Base-by-base conservation (phyloP, 1,140 invertebrate genomes). In the Zophobas atratus region DNA sequence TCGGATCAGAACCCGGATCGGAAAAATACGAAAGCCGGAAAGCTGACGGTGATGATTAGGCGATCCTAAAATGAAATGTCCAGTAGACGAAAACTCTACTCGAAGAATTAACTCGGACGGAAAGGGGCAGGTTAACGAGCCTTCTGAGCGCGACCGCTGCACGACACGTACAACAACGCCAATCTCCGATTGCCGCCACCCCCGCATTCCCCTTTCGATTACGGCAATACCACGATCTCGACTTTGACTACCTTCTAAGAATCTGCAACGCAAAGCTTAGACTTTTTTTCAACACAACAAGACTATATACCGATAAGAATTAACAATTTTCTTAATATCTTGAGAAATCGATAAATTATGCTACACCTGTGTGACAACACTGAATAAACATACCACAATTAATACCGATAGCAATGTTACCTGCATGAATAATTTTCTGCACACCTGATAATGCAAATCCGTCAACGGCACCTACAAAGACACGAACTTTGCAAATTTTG, bases 31-130 rank as follows among this genome's bases (percentile, higher is more conserved):
- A 75, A 55, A 75, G 43, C 39, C 38, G 72, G 72, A 57, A 60
- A 57, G 79, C 70, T 77, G 72, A 60, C 77, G 76, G 77, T 75
- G 74, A 80, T 78, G 77, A 80, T 80, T 80, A 78, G 75, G 51
- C 75, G 51, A 57, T 72, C 70, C 53, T 73, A 76, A 55, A 76
- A 78, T 73, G 77, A 75, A 76, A 78, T 74, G 51, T 76, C 74
- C 71, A 46, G 56, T 71, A 49, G 76, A 55, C 63, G 55, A 56
- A 36, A 67, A 53, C 57, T 41, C 36, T 39, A 8, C 70, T 77
- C 35, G 36, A 77, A 72, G 67, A 77, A 76, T 75, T 76, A 76
- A 79, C 43, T 34, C 63, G 56, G 67, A 79, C 70, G 63, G 67
- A 72, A 71, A 79, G 76, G 77, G 77, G 73, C 77, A 48, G 70